Conservation (phyloP, 2,888 invertebrate genomes). For the Terebella lapidaria region DNA sequence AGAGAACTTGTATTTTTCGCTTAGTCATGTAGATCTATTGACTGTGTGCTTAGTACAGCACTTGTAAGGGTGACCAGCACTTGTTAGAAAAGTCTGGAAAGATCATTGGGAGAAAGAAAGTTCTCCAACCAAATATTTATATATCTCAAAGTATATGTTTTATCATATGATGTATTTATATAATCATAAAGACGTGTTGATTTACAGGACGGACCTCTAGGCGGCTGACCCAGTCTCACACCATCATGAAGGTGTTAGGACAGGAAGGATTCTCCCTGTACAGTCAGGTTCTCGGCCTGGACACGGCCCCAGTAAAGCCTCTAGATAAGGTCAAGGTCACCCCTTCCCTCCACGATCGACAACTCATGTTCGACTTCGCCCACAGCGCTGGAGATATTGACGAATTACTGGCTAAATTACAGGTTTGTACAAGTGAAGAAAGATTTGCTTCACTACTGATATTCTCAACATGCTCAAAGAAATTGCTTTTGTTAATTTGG, state of each 20-base stretch:
- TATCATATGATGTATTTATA: no score
- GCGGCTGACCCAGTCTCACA: neutral
- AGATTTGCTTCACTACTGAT: neutral
- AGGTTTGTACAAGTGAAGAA: constrained; percentile 1
- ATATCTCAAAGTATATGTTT: no score
- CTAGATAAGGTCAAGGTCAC: neutral
- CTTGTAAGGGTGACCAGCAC: no score
- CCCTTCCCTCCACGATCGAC: constrained; percentile 6
- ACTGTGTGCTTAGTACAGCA: no score
- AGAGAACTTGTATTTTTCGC: no score
- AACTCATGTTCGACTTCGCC: constrained; percentile 9
- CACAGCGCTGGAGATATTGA: constrained; percentile 1
- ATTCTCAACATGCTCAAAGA: no score
- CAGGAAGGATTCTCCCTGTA: neutral
- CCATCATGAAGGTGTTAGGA: neutral
- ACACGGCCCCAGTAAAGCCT: neutral
- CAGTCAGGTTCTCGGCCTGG: neutral
- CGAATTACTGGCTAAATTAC: constrained; percentile 5
- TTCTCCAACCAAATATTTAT: no score
- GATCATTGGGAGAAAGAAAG: no score
- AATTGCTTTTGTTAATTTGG: neutral
- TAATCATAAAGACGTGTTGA: no score
- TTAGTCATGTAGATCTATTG: no score
- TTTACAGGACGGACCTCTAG: no score
- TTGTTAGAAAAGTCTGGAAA: no score